phyloP scores from a whole-genome alignment of 2,113 vertebrate genomes.

The Tyrannus savana region DNA sequence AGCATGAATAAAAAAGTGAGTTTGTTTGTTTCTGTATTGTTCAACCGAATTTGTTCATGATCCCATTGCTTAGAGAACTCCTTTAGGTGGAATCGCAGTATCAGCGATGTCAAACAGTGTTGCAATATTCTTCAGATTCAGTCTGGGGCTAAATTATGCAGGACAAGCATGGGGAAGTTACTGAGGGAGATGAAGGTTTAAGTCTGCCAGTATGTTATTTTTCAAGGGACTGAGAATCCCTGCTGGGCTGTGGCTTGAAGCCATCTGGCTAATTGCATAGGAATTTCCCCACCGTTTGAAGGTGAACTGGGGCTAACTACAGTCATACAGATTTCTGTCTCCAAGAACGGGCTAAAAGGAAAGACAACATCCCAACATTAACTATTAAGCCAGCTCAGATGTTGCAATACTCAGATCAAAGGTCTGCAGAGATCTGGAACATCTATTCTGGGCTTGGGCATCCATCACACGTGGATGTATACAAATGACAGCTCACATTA shows the following conservation, averaged over 20 bases:
- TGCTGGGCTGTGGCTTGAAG: neutral
- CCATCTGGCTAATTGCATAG: neutral
- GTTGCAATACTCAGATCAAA: constrained; percentile 51
- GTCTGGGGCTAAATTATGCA: neutral
- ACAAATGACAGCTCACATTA: neutral
- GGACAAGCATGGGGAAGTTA: neutral
- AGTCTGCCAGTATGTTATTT: neutral
- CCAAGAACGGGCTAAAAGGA: neutral
- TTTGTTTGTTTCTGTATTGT: neutral
- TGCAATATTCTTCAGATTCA: neutral
- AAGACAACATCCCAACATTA: constrained; percentile 38
- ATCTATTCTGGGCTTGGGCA: neutral
- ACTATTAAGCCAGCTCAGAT: constrained; percentile 48
- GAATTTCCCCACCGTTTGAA: constrained; percentile 3
- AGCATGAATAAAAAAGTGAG: neutral
- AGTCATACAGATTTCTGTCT: neutral
- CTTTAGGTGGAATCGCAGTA: neutral
- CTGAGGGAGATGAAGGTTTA: neutral
- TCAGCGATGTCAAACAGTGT: neutral
- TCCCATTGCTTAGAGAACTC: neutral
- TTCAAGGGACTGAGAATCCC: neutral
- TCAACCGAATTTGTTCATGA: neutral
- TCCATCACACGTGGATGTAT: neutral
- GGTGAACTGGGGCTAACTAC: neutral
- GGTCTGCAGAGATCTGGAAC: constrained; percentile 4